Conservation (phyloP, 2,888 invertebrate genomes). For the Plebejus anna region DNA sequence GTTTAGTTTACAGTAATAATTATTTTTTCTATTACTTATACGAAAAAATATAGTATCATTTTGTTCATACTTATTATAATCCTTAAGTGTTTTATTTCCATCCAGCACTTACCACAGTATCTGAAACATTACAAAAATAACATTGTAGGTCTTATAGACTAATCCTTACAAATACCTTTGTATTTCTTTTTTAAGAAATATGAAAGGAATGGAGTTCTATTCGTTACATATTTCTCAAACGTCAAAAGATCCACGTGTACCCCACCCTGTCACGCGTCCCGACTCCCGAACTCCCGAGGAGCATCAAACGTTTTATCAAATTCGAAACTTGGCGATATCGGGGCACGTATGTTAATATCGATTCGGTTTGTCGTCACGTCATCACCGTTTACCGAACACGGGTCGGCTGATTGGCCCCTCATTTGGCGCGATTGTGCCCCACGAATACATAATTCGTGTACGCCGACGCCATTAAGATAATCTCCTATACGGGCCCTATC, state of each 20-base stretch:
- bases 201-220: no score
- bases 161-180: no score
- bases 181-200: no score
- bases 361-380: conserved; percentile 61
- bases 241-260: neutral
- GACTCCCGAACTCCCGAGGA: neutral
- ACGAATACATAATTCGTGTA: conserved; percentile 72
- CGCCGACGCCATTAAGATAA: conserved; percentile 68
- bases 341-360: conserved; percentile 45
- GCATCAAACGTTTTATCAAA: conserved; percentile 18
- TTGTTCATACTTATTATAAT: no score
- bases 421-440: conserved; percentile 71
- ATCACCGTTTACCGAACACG: conserved; percentile 49
- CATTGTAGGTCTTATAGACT: neutral
- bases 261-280: neutral
- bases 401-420: conserved; percentile 71
- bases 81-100: neutral
- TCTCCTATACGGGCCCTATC: conserved; percentile 51
- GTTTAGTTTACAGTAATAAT: neutral
- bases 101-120: neutral
- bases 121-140: neutral
- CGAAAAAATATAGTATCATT: no score
- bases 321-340: conserved; percentile 6
- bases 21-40: no score
- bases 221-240: neutral